Base-by-base conservation (phyloP, 2,113 vertebrate genomes). In the Uropsilus gracilis region DNA sequence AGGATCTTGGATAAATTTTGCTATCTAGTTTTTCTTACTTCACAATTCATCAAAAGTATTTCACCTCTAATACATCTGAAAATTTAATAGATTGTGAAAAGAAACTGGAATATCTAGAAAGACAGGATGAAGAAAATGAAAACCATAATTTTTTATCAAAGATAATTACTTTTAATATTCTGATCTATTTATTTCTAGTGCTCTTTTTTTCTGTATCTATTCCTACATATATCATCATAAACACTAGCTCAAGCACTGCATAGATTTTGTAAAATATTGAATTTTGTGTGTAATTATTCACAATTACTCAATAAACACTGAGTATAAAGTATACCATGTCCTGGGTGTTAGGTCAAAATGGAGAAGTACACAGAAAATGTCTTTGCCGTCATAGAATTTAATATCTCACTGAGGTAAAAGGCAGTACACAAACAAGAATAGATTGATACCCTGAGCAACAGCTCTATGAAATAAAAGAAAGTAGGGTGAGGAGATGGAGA, bases 111-210 rank as follows among this genome's bases (percentile, higher is more conserved):
- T 88, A 88, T 39, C 53, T 84, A 84, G 68, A 66, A 94, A 94
- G 68, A 42, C 12, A 82, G 22, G n/a, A 89, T 57, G 63, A 95
- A 59, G 30, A 78, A 94, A 89, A 89, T 85, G 17, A 91, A 91
- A 48, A 64, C 26, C 55, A 28, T 69, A 86, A 14, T 93, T 78
- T 96, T 68, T 80, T 55, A 71, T 46, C 55, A 68, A 76, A 72
- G 28, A 83, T 48, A 39, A 77, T 88, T 30, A 69, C 50, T 84
- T 69, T 86, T 68, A n/a, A 80, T 68, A 86, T 77, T 86, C 75
- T 91, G 14, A 66, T 42, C 37, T 86, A 76, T 46, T 64, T 75
- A 34, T 63, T 89, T 95, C 46, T 68, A 26, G 3, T 53, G 50
- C 17, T 85, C 10, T 91, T 69, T 34, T 50, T 34, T 44, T 5